Evolutionary conservation across 2,797 vertebrate genomes (phyloP), one percentile per base, ranked within the genome.

Genomic region (Pangasius macronema): DNA sequence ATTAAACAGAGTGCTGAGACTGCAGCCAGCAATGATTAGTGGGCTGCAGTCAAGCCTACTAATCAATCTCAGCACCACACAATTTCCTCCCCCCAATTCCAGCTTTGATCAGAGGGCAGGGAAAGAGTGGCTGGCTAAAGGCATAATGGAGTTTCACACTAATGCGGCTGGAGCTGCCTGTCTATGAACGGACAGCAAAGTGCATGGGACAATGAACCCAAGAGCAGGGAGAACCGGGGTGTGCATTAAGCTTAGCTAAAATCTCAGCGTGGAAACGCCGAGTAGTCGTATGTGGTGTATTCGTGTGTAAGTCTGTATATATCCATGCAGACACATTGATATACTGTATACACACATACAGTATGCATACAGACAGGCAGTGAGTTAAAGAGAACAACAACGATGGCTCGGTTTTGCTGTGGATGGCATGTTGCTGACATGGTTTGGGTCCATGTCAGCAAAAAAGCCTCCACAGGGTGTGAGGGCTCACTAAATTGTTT

Each of bases 1-100:
- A 89, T 88, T 91, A 89, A 87, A 91, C 89, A 92, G 88, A 91
- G 91, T 95, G 94, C 95, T 95, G 95, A 95, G 91, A 92, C 93
- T 90, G 94, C 95, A 93, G 93, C 92, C 91, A 89, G 88, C 86
- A 89, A 83, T 92, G 92, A 94, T 95, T 93, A 93, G 91, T 90
- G 88, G 87, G 88, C 88, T 90, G 57, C 79, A 79, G 89, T 83
- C 88, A 89, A 92, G 89, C 91, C 93, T 88, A 87, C 90, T 90
- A 91, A 93, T 93, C 92, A 90, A 90, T 87, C 92, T 88, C 90
- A 90, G 92, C 90, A 90, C 93, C 91, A 91, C 93, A 90, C 94
- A 92, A 89, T 90, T 91, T 94, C 89, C 89, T 89, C 91, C 90
- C 90, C 88, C 90, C 27, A 51, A 89, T 85, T 89, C 84, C 67